Percentiles rank a stretch among this genome's conserved stretches.
Evolutionary conservation across 1,140 invertebrate species (phyloP).

Genomic region (Leptopilina boulardi): DNA sequence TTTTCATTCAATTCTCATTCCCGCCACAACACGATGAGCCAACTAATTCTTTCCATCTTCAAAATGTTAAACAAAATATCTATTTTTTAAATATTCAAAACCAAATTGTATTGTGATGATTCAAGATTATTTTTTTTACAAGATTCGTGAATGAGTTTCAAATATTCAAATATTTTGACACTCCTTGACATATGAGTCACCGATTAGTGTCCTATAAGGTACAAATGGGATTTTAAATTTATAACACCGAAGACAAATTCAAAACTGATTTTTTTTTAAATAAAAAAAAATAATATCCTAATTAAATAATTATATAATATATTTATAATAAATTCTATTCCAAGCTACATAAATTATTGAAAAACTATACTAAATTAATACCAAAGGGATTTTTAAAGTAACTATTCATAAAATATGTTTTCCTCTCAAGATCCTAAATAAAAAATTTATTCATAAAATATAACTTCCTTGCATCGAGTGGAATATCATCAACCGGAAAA

Average conservation of each 20-base stretch:
- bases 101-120: too few relatives aligned
- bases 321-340: neutral
- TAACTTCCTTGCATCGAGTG: neutral
- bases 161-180: slow-evolving; percentile 33
- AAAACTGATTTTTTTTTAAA: neutral
- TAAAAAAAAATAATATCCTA: too few relatives aligned
- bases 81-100: too few relatives aligned
- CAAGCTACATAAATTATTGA: neutral
- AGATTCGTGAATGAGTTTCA: slow-evolving; percentile 8
- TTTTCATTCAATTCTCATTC: neutral
- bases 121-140: neutral
- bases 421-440: too few relatives aligned
- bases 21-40: too few relatives aligned
- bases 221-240: neutral
- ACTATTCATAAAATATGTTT: too few relatives aligned
- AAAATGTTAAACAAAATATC: too few relatives aligned
- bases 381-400: too few relatives aligned
- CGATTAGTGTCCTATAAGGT: neutral
- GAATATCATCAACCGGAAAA: slow-evolving; percentile 24
- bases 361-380: too few relatives aligned
- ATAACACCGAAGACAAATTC: neutral
- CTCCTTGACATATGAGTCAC: slow-evolving; percentile 28
- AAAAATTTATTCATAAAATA: neutral
- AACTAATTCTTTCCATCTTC: too few relatives aligned
- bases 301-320: too few relatives aligned